phyloP scores from a whole-genome alignment of 2,113 vertebrate species.

The Spilogale gracilis region DNA sequence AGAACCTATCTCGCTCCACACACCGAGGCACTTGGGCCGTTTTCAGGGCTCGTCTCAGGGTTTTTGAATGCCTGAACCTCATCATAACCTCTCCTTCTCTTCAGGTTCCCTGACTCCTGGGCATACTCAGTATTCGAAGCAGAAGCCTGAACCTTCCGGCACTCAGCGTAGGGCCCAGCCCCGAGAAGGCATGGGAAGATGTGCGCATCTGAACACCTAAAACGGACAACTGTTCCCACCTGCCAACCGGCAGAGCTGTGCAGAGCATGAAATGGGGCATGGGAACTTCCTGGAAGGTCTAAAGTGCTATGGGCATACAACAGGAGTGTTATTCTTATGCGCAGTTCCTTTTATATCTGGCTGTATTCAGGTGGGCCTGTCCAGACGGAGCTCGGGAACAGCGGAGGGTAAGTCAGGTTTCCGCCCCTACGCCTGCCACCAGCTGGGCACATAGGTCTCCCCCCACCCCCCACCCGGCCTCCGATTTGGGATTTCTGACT shows the following conservation, averaged over 20 bases:
- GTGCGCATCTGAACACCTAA: background rate
- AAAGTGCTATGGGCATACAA: background rate
- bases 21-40: background rate
- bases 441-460: background rate
- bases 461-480: background rate
- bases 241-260: background rate
- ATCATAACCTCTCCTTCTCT: background rate
- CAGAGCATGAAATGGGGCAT: background rate
- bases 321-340: rapidly evolving
- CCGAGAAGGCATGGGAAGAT: background rate
- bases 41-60: background rate
- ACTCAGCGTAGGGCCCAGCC: background rate
- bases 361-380: background rate
- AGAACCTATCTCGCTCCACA: background rate
- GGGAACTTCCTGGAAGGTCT: background rate
- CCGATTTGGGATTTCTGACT: constrained; percentile 1
- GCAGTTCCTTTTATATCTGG: background rate
- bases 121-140: background rate
- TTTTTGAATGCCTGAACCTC: background rate
- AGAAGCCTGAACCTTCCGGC: background rate
- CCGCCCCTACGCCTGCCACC: background rate
- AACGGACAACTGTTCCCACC: background rate
- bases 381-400: background rate
- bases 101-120: background rate
- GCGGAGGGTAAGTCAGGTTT: rapidly evolving